Percentiles rank a stretch among this genome's conserved stretches.
Conservation (phyloP, 2,113 vertebrate species). For the Oreotragus oreotragus region DNA sequence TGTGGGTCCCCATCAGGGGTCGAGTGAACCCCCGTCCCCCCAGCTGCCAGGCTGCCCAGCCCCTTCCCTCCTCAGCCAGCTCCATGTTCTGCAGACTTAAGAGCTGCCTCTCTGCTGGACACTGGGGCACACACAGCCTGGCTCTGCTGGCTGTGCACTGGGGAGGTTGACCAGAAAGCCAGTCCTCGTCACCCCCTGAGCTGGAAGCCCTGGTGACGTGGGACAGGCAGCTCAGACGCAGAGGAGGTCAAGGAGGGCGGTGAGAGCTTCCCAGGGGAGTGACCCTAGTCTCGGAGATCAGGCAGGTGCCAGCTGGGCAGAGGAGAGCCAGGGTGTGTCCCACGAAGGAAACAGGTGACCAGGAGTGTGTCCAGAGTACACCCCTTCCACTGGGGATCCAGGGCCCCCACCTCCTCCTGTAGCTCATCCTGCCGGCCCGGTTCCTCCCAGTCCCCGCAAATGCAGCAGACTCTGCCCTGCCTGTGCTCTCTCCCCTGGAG, state of each 20-base stretch:
- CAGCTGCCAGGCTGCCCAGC: background rate
- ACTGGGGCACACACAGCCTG: rapidly evolving
- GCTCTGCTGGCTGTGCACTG: rapidly evolving
- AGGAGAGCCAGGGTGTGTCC: background rate
- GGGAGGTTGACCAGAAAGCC: background rate
- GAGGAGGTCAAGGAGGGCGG: background rate
- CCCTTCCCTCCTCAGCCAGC: background rate
- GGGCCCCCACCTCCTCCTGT: rapidly evolving
- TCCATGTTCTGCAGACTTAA: background rate
- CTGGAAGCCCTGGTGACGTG: background rate
- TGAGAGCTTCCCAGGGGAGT: background rate
- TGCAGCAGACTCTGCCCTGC: rapidly evolving
- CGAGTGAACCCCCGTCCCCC: too few species aligned
- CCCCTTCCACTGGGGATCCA: rapidly evolving
- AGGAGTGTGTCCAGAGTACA: rapidly evolving
- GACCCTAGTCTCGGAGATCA: background rate
- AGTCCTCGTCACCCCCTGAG: rapidly evolving
- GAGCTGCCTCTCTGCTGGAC: background rate
- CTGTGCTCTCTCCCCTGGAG: rapidly evolving
- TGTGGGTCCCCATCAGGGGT: background rate
- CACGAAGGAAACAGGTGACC: background rate
- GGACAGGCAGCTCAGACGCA: background rate
- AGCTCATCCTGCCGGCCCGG: rapidly evolving
- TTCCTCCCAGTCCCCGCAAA: too few species aligned
- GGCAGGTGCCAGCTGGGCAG: background rate